phyloP scores from a whole-genome alignment of 2,797 vertebrate genomes.

The Phaenicophaeus curvirostris region DNA sequence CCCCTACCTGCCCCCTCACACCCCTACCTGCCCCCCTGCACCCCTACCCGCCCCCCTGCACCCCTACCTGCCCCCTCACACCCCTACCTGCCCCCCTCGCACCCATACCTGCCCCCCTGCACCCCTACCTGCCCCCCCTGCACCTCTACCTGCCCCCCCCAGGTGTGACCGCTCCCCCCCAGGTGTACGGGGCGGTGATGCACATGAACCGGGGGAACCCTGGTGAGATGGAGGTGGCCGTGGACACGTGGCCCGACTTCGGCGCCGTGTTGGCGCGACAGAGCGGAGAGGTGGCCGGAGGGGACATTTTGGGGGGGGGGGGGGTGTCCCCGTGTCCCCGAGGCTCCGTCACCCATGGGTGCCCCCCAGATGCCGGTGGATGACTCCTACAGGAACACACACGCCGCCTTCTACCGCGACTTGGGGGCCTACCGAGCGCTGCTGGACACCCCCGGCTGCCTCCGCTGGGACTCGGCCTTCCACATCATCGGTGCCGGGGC shows the following conservation, averaged over 20 bases:
- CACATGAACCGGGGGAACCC: conserved; percentile 46
- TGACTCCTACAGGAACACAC: background rate
- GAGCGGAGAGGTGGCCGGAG: background rate
- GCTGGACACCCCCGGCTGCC: conserved; percentile 10
- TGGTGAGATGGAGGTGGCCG: background rate
- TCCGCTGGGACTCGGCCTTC: background rate
- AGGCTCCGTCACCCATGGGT: background rate
- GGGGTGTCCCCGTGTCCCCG: accelerated
- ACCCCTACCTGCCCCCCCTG: background rate
- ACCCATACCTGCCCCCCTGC: too few species aligned
- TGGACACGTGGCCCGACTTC: background rate
- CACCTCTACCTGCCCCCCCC: too few species aligned
- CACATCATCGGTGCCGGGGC: background rate
- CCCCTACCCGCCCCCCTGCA: too few species aligned
- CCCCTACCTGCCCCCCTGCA: too few species aligned
- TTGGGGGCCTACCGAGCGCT: background rate
- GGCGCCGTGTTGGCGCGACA: background rate
- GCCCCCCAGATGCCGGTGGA: background rate
- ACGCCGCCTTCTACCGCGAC: background rate
- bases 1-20: too few species aligned
- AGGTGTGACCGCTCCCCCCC: background rate
- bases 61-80: too few species aligned
- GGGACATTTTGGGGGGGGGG: too few species aligned
- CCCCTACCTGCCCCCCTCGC: too few species aligned
- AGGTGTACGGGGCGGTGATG: conserved; percentile 31